Evolutionary conservation across 2,888 invertebrate species (phyloP), one percentile per base, ranked within the genome.

Genomic region (Drosophila acutilabella): DNA sequence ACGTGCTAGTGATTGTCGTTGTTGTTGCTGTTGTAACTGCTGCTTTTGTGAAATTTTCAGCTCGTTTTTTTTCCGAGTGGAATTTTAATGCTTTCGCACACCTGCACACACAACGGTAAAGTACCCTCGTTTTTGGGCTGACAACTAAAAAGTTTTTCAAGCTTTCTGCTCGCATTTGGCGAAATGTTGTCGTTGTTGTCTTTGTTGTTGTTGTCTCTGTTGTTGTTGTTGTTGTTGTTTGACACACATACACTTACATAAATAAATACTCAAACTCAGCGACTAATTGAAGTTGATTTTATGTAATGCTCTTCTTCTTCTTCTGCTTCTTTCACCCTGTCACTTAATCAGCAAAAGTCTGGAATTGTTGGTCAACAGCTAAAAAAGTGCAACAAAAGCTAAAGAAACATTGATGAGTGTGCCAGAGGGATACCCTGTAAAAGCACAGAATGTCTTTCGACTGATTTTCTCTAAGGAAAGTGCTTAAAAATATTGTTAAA

Each of bases 31-130:
- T 20, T 50, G 10, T 8, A 38, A 51, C n/a, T 68, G 42, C 56
- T 68, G 56, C 40, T 71, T 47, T 79, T 71, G 81, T 77, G 80
- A 77, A 81, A 80, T 72, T 81, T 85, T 70, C 69, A 76, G 64
- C 71, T 79, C 64, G 26, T 26, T 30, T 30, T 30, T 74, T 74
- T 74, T 74, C 69, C 67, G 71, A 80, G 81, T 83, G 89, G 89
- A 87, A 86, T 89, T 87, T 86, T 89, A 89, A 86, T 86, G 85
- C 89, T 74, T 85, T 87, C 77, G 85, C 88, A 85, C 85, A 85
- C 85, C 85, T 85, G 85, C 89, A 84, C 85, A 83, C 79, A 71
- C 82, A 83, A 79, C 80, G 78, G 78, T 87, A 86, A 83, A 70
- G 76, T 83, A 75, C 74, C 83, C 83, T 86, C 88, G 77, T 82